A percentile compares a stretch with the other conserved stretches of the same genome.
phyloP scores from a whole-genome alignment of 2,888 invertebrate species.

The Phania funesta region DNA sequence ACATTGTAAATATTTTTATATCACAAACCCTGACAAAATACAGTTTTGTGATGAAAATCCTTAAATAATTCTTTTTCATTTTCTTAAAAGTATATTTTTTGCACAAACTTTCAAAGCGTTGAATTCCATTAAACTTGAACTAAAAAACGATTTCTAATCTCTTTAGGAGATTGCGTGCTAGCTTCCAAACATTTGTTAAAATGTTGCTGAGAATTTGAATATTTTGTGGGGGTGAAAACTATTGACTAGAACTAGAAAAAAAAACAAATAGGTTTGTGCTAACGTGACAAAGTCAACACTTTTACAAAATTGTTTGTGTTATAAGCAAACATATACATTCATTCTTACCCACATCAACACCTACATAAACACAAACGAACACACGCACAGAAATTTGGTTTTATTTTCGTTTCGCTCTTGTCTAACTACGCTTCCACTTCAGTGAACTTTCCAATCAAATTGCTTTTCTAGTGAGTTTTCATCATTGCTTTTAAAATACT shows the following conservation, averaged over 20 bases:
- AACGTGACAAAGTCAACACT: constrained; percentile 61
- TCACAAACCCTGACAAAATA: too few relatives aligned
- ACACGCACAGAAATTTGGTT: background rate
- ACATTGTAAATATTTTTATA: too few relatives aligned
- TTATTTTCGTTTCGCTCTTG: constrained; percentile 20
- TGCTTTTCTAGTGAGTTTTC: constrained; percentile 68
- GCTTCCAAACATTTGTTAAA: background rate
- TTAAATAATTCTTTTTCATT: too few relatives aligned
- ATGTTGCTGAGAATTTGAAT: background rate
- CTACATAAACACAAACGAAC: background rate
- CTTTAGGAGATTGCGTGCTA: background rate
- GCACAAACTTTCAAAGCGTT: background rate
- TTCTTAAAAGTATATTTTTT: background rate
- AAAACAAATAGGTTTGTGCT: constrained; percentile 41
- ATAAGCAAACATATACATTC: background rate
- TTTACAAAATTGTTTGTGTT: constrained; percentile 32
- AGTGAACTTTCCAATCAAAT: constrained; percentile 77
- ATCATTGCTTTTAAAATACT: constrained; percentile 52
- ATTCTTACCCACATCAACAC: constrained; percentile 2
- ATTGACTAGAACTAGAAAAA: constrained; percentile 25
- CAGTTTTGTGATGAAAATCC: background rate
- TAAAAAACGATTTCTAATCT: background rate
- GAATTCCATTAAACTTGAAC: constrained; percentile 24
- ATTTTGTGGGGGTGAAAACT: background rate
- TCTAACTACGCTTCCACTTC: constrained; percentile 71